phyloP scores from a whole-genome alignment of 2,797 vertebrate genomes.

The Pseudocheirus occidentalis region DNA sequence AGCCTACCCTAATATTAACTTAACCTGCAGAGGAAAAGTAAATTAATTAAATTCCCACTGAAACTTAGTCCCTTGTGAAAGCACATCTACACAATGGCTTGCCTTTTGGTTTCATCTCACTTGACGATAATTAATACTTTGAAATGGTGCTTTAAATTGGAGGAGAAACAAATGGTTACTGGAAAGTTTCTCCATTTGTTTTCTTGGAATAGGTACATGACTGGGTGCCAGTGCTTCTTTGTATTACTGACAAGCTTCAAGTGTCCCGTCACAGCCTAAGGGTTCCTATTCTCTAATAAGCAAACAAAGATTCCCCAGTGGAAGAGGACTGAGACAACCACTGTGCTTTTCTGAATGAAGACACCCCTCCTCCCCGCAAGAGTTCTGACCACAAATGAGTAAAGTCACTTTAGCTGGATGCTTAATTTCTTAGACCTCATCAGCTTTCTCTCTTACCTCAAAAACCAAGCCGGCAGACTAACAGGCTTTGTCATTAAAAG shows the following conservation, averaged over 20 bases:
- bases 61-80: constrained; percentile 61
- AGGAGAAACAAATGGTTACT: constrained; percentile 35
- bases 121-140: constrained; percentile 72
- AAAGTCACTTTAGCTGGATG: constrained; percentile 15
- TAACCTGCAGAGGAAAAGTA: constrained; percentile 59
- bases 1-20: constrained; percentile 33
- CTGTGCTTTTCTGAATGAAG: background rate
- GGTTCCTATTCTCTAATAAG: constrained; percentile 21
- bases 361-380: background rate
- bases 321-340: constrained; percentile 4
- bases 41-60: constrained; percentile 73
- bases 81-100: constrained; percentile 64
- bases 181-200: constrained; percentile 44
- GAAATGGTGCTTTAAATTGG: constrained; percentile 64
- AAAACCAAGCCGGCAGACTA: constrained; percentile 47
- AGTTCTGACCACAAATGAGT: background rate
- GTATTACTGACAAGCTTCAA: background rate
- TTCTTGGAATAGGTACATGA: constrained; percentile 29
- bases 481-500: constrained; percentile 39
- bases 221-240: background rate
- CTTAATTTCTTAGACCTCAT: constrained; percentile 59
- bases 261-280: background rate
- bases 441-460: constrained; percentile 44
- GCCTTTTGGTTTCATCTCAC: constrained; percentile 60
- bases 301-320: constrained; percentile 13